Evolutionary conservation across 2,797 vertebrate species (phyloP), one percentile per base, ranked within the genome.

Genomic region (Okamejei kenojei): DNA sequence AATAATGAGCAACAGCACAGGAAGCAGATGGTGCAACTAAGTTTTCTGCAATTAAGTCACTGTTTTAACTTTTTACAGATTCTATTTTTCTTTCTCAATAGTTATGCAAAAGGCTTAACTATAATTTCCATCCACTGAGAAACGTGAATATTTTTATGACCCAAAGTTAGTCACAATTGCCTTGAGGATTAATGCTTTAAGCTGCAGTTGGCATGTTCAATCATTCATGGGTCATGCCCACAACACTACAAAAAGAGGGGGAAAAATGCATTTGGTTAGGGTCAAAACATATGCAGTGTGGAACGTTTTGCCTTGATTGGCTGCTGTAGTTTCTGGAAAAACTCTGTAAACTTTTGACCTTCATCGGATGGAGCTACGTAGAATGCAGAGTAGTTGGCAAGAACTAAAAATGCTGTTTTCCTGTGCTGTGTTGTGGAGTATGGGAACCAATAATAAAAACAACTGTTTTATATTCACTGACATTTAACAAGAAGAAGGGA

Each of bases 401-500:
- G 95, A 94, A 93, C 95, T 93, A 94, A 93, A 95, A 94, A 94
- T 93, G 73, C 93, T 93, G 21, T 94, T 94, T 95, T 95, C 93
- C 94, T 95, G 93, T 79, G 93, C 92, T 95, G 90, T 93, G 93
- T 95, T 95, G 81, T 94, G 95, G 95, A 94, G 93, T 93, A 93
- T 93, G 93, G 74, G 94, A 79, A 94, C n/a, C 61, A 65, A 93
- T 93, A 93, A 93, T 94, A 73, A 94, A 79, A 94, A 65, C 61
- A 65, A 93, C 95, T 95, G 93, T 2, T 23, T 71, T 94, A 93
- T 95, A 95, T 94, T 95, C 95, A 94, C 94, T 95, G 95, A 95
- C 93, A 93, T 95, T 95, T 95, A 95, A 96, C 95, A 95, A 94
- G 94, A 93, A 93, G 95, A 96, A 95, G 94, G 92, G 94, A 94